A percentile compares a stretch with the other conserved stretches of the same genome.
Conservation (phyloP, 2,113 vertebrate genomes). For the Butorides virescens region DNA sequence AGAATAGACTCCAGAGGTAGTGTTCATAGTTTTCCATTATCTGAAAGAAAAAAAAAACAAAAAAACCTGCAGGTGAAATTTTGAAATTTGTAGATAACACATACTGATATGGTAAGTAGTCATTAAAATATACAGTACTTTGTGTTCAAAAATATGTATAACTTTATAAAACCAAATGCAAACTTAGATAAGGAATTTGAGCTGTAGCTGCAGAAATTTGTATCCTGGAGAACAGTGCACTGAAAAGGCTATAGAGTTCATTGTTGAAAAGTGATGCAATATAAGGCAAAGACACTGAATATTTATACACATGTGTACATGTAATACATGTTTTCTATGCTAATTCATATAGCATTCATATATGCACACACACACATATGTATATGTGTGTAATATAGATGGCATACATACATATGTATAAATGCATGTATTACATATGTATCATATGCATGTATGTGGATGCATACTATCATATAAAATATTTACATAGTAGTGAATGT, state of each 20-base stretch:
- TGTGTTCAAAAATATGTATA: background rate
- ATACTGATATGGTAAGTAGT: background rate
- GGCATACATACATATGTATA: too few relatives aligned
- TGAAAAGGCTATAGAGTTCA: background rate
- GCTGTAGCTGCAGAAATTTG: background rate
- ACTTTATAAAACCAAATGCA: background rate
- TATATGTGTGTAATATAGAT: background rate
- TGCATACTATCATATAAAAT: background rate
- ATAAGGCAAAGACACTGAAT: background rate
- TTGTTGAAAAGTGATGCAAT: background rate
- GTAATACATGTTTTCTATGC: background rate
- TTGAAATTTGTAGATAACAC: background rate
- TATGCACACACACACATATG: too few relatives aligned
- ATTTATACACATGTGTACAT: background rate
- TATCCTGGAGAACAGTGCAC: background rate
- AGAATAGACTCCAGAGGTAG: background rate
- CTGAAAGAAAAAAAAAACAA: background rate
- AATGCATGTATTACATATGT: background rate
- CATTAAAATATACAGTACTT: background rate
- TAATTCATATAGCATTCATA: background rate
- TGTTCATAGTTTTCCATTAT: background rate
- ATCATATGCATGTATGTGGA: background rate
- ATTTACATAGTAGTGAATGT: background rate
- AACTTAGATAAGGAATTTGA: background rate
- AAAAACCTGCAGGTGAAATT: background rate